phyloP scores from a whole-genome alignment of 2,888 invertebrate species.

The Pandemis corylana region DNA sequence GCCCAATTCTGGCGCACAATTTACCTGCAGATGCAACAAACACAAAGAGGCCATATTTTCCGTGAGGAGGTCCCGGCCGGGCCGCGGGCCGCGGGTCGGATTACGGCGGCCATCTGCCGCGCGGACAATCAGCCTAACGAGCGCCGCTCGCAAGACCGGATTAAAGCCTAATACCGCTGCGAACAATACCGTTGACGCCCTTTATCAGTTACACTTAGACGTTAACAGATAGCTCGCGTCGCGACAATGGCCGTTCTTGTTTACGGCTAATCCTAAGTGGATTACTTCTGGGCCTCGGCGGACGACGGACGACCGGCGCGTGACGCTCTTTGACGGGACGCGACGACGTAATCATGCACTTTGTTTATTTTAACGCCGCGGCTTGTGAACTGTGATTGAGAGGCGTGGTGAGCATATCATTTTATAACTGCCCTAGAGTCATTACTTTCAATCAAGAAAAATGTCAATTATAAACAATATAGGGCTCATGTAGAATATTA shows the following conservation, averaged over 20 bases:
- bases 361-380: slow-evolving; percentile 19
- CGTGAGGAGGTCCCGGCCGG: slow-evolving; percentile 51
- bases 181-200: slow-evolving; percentile 77
- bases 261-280: slow-evolving; percentile 82
- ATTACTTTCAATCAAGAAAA: not conserved
- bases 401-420: not conserved
- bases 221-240: slow-evolving; percentile 79
- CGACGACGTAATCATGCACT: slow-evolving; percentile 33
- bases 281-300: slow-evolving; percentile 60
- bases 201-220: slow-evolving; percentile 77
- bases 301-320: slow-evolving; percentile 11
- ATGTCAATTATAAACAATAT: not conserved
- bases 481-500: not conserved
- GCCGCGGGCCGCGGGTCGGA: slow-evolving; percentile 65
- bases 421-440: not conserved
- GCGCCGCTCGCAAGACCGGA: slow-evolving; percentile 77
- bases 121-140: slow-evolving; percentile 83
- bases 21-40: slow-evolving; percentile 84
- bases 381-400: not conserved
- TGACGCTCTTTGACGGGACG: slow-evolving; percentile 24
- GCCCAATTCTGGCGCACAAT: slow-evolving; percentile 81
- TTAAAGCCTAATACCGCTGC: slow-evolving; percentile 80
- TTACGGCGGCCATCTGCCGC: slow-evolving; percentile 81
- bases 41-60: slow-evolving; percentile 80
- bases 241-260: slow-evolving; percentile 78